phyloP scores from a whole-genome alignment of 2,888 invertebrate species.

The Gandaritis pyraliata region DNA sequence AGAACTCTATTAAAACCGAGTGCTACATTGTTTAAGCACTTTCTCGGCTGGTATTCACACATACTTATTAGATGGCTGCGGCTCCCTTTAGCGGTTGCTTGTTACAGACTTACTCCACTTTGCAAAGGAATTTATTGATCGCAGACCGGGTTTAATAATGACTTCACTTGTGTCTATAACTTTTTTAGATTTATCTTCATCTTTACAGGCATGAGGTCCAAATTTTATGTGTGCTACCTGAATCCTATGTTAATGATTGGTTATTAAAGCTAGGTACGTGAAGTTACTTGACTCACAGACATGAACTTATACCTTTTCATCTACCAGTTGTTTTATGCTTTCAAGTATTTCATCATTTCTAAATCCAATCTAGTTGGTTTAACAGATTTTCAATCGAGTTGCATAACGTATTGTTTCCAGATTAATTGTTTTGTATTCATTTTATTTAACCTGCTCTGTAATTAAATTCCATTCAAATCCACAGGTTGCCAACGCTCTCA shows the following conservation, averaged over 20 bases:
- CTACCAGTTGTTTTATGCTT: no score
- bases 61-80: conserved; percentile 11
- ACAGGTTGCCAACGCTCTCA: conserved; percentile 15
- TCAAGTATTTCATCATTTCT: no score
- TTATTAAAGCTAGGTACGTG: no score
- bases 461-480: conserved; percentile 22
- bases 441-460: conserved; percentile 15
- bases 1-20: neutral
- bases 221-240: no score
- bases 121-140: conserved; percentile 20
- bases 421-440: conserved; percentile 3
- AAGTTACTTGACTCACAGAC: neutral
- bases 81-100: conserved; percentile 23
- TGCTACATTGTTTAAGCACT: conserved; percentile 17
- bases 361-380: neutral
- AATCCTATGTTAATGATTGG: no score
- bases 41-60: conserved; percentile 22
- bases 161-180: no score
- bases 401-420: neutral
- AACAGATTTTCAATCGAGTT: no score
- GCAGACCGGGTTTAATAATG: conserved; percentile 11
- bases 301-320: conserved; percentile 1
- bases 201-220: no score
- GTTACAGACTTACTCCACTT: conserved; percentile 24
- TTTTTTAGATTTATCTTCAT: no score